These are phyloP conservation scores for Tachysurus vachellii DNA, from an alignment of 2,113 vertebrate species.

Conservation along the genomic window DNA sequence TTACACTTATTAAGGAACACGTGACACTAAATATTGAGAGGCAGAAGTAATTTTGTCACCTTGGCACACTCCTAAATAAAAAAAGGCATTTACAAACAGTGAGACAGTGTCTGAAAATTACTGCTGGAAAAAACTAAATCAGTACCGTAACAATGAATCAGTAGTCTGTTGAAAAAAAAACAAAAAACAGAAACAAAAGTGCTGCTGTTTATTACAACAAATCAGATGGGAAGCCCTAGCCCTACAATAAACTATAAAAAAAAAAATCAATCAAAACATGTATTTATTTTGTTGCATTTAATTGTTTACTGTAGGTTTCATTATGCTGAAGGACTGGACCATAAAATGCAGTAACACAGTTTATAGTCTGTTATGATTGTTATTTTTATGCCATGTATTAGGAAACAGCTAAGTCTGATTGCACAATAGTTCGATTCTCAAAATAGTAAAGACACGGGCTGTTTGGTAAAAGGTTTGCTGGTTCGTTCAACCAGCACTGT, in stretches of 20 bases:
- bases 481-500: background rate
- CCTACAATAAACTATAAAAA: background rate
- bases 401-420: background rate
- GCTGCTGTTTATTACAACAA: background rate
- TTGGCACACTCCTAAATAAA: background rate
- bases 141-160: background rate
- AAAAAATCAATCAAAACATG: background rate
- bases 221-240: background rate
- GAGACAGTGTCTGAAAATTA: background rate
- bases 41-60: background rate
- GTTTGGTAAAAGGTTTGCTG: background rate
- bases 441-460: slow-evolving; percentile 1
- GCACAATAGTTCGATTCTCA: background rate
- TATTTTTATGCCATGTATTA: slow-evolving; percentile 2
- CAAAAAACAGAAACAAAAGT: background rate
- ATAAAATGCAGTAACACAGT: background rate
- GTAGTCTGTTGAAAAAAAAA: background rate
- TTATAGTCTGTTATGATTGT: background rate
- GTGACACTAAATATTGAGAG: background rate
- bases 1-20: background rate
- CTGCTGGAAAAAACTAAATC: background rate
- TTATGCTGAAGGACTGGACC: background rate
- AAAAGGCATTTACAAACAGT: background rate
- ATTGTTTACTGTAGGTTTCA: too few relatives aligned
- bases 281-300: background rate